phyloP scores from a whole-genome alignment of 2,797 vertebrate species.

The Chaetodon trifasciatus region DNA sequence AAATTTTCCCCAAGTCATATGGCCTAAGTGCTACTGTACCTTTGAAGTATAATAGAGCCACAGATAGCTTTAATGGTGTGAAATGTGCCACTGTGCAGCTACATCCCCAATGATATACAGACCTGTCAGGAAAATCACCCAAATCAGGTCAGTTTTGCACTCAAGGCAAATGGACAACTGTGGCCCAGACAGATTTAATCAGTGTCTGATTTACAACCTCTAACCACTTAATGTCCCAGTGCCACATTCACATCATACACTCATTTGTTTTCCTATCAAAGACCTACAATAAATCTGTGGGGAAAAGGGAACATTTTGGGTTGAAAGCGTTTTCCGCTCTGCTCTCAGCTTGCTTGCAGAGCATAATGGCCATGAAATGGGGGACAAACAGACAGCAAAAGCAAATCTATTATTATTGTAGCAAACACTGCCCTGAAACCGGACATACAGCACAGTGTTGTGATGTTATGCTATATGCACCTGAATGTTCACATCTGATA shows the following conservation, averaged over 20 bases:
- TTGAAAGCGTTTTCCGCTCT: slow-evolving; percentile 18
- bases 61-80: slow-evolving; percentile 52
- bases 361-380: slow-evolving; percentile 40
- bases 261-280: slow-evolving; percentile 69
- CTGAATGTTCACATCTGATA: slow-evolving; percentile 11
- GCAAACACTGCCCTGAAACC: not conserved
- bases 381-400: slow-evolving; percentile 6
- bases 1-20: slow-evolving; percentile 22
- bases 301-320: slow-evolving; percentile 13
- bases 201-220: slow-evolving; percentile 74
- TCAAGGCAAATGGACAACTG: slow-evolving; percentile 72
- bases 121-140: slow-evolving; percentile 72
- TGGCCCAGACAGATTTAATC: slow-evolving; percentile 72
- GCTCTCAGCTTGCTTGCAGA: slow-evolving; percentile 23
- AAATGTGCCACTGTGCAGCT: slow-evolving; percentile 61
- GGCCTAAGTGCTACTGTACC: slow-evolving; percentile 34
- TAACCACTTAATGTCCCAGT: slow-evolving; percentile 55
- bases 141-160: slow-evolving; percentile 75
- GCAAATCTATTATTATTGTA: slow-evolving; percentile 22
- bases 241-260: slow-evolving; percentile 56
- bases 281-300: slow-evolving; percentile 54
- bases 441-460: not conserved
- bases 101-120: slow-evolving; percentile 53
- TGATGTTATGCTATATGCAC: not conserved
- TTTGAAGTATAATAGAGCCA: slow-evolving; percentile 57